These are phyloP conservation scores for Drosophila grimshawi DNA, from an alignment of 1,140 invertebrate genomes.

Conservation along the genomic window DNA sequence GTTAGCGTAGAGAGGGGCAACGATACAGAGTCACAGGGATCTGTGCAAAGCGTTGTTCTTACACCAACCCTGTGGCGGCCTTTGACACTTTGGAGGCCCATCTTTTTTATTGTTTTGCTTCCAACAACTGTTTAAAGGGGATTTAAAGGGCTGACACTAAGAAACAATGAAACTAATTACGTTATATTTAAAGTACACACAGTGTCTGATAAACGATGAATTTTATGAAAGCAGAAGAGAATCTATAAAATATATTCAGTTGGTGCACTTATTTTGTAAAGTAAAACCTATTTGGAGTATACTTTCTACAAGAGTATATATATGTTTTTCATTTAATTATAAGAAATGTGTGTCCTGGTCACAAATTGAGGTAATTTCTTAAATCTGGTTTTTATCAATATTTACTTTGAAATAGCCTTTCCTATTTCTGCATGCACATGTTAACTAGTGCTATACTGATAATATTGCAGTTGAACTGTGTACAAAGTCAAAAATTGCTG, in stretches of 20 bases:
- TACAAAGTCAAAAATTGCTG: conserved; percentile 34
- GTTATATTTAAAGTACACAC: conserved; percentile 11
- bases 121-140: conserved; percentile 35
- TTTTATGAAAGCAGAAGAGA: not conserved
- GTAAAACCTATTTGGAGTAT: no score
- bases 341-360: no score
- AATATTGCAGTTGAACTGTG: conserved; percentile 45
- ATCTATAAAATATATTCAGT: no score
- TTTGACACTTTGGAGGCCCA: conserved; percentile 62
- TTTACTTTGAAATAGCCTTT: no score
- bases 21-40: not conserved
- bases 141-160: conserved; percentile 37
- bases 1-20: not conserved
- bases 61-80: conserved; percentile 41
- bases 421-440: not conserved
- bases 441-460: conserved; percentile 8
- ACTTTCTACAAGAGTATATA: no score
- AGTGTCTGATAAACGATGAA: no score
- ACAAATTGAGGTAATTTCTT: no score
- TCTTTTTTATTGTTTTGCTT: conserved; percentile 20
- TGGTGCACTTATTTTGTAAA: no score
- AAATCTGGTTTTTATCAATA: no score
- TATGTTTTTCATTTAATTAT: no score
- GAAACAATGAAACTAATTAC: conserved; percentile 23
- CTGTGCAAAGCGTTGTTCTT: not conserved